Base-by-base conservation (phyloP, 1,140 invertebrate species). In the Drosophila pseudoobscura region DNA sequence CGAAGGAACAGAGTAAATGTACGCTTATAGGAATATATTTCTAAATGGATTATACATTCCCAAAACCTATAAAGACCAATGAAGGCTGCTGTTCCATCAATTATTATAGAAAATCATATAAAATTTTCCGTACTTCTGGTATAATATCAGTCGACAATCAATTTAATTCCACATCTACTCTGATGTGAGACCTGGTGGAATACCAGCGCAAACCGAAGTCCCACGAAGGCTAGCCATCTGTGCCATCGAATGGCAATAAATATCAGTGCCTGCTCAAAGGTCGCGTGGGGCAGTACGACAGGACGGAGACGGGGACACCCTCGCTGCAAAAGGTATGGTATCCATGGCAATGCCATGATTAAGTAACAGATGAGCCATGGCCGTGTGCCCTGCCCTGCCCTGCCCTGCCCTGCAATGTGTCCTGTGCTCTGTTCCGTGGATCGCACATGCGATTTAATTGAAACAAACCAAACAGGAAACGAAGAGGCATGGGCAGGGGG, bases 381-480 rank as follows among this genome's bases (percentile, higher is more conserved):
- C 35, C 11, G 35, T 39, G 69, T 76, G 52, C 31, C 31, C 31
- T 80, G 80, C 55, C 29, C 71, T 76, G 52, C 55, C 29, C 71
- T 76, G 52, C 8, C 3, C 31, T 80, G 78, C 49, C 45, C 77
- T 62, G 76, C 56, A 45, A 64, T 45, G 52, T 68, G 75, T 56
- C 45, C 73, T 51, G 47, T 74, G 58, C 46, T 46, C 17, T 46
- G 26, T 56, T 26, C 43, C 61, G 53, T 72, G 63, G 74, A 62
- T 53, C 83, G 83, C 83, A 88, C 84, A 87, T 87, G 78, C 83
- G 83, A 87, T 88, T 87, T 88, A 87, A 87, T 87, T 88, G 84
- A 88, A 88, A 87, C 79, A 87, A 75, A 88, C 82, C 83, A 87
- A 87, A 87, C 82, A 87, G 82, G 82, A 87, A 87, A 57, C 82